Evolutionary conservation across 2,113 vertebrate genomes (phyloP), one percentile per base, ranked within the genome.

Genomic region (Nyctereutes procyonoides): DNA sequence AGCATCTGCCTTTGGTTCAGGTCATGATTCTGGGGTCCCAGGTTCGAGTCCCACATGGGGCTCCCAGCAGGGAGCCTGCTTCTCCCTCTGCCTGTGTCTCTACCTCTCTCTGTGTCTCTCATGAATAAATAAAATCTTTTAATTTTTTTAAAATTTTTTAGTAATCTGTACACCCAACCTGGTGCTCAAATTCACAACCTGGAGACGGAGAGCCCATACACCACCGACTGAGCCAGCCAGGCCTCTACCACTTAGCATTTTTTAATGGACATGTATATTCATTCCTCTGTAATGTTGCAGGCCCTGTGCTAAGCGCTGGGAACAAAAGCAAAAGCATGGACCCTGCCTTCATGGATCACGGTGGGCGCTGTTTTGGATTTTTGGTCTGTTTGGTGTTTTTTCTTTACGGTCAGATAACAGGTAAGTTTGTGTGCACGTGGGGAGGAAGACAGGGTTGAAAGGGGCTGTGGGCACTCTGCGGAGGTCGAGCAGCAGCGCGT

Each of bases 401-500:
- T 65, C 56, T 51, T 82, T 20, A 22, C 26, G 15, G 24, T 89
- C 87, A 60, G 48, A 30, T 62, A 60, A 79, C 8, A 15, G 28
- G 4, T 0, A 84, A 58, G 62, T 30, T 38, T 88, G 82, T 73
- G 4, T 9, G 51, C 28, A 38, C n/a, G 20, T 0, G 2, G n/a
- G 24, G 35, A 58, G 12, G 30, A 26, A 2, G 17, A 51, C 35
- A 80, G 30, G 22, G 48, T 14, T 62, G 88, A 92, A 76, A 94
- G 9, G 15, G 13, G 10, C 20, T 30, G 1, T 15, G 51, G 1
- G 1, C 55, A 51, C 17, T 53, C 20, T 8, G 9, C 53, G 2
- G 38, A 35, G 5, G 53, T 60, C 56, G 4, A 22, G 35, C 12
- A 80, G 22, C 35, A 7, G 15, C 20, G 1, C 12, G 0, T 2